Evolutionary conservation across 53 echinoderm and acorn worm genomes (phyloP).

Genomic region (Hippasteria phrygiana): DNA sequence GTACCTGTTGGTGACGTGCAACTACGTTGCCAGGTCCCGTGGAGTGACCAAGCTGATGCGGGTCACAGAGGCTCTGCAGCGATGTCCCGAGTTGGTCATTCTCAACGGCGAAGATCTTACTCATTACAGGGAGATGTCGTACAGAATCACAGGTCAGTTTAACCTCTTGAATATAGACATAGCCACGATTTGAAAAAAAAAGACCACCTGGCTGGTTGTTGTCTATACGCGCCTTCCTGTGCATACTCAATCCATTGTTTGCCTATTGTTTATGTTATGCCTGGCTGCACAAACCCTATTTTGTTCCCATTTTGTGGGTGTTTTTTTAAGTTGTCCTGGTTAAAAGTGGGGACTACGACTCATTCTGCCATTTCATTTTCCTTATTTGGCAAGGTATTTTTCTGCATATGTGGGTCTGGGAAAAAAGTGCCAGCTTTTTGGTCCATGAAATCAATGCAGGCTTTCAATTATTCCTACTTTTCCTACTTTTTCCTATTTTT

Average conservation of each 20-base stretch:
- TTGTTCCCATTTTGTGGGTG: too few species aligned
- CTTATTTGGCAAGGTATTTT: not conserved
- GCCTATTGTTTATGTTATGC: too few species aligned
- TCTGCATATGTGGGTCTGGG: not conserved
- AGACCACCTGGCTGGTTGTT: not conserved
- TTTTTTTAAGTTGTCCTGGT: too few species aligned
- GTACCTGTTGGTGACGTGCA: constrained; percentile 89
- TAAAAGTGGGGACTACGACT: too few species aligned
- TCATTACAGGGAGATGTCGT: constrained; percentile 89
- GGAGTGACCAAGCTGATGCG: constrained; percentile 89
- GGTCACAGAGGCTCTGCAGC: constrained; percentile 80
- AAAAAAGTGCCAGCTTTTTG: not conserved
- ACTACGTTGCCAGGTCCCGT: constrained; percentile 85
- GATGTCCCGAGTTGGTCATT: constrained; percentile 85
- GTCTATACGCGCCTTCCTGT: not conserved
- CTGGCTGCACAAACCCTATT: too few species aligned
- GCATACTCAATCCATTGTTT: too few species aligned
- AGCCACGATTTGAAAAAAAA: not conserved
- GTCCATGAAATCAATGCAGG: too few species aligned
- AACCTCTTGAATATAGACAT: not conserved
- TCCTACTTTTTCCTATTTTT: too few species aligned
- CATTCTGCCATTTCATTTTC: too few species aligned
- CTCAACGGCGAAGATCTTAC: constrained; percentile 95
- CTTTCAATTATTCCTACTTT: too few species aligned
- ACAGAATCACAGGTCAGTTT: constrained; percentile 85